Percentiles rank a stretch among this genome's conserved stretches.
These are phyloP conservation scores for Lepas anatifera DNA, from an alignment of 2,888 invertebrate genomes.

Conservation along the genomic window DNA sequence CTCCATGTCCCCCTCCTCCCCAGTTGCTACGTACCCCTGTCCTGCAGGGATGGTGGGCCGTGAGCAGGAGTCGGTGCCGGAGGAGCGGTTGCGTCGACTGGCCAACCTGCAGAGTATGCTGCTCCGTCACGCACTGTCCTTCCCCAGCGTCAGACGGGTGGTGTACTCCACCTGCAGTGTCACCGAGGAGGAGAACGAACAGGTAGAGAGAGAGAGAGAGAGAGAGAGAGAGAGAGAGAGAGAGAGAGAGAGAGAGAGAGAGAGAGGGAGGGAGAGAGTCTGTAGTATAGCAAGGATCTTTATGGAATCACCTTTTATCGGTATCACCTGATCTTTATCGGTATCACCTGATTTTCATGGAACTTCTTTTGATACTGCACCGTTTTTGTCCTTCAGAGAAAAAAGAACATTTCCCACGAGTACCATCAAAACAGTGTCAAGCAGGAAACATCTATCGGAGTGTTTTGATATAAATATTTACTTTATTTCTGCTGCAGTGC, in stretches of 20 bases:
- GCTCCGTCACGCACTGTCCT: slow-evolving; percentile 72
- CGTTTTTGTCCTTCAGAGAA: not conserved
- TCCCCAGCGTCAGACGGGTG: slow-evolving; percentile 69
- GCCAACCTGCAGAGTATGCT: slow-evolving; percentile 62
- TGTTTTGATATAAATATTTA: too few relatives aligned
- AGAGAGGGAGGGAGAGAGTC: too few relatives aligned
- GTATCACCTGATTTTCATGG: too few relatives aligned
- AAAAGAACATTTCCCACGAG: not conserved
- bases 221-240: slow-evolving; percentile 39
- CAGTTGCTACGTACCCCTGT: too few relatives aligned
- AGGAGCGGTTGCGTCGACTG: slow-evolving; percentile 28
- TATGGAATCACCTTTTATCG: too few relatives aligned
- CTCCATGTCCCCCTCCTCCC: too few relatives aligned
- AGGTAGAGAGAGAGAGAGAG: slow-evolving; percentile 43
- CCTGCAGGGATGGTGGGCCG: slow-evolving; percentile 13
- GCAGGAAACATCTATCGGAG: too few relatives aligned
- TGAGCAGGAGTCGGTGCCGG: slow-evolving; percentile 15
- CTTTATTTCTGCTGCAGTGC: too few relatives aligned
- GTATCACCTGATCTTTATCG: too few relatives aligned
- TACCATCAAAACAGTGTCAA: too few relatives aligned
- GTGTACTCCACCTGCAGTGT: slow-evolving; percentile 96
- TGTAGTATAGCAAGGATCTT: slow-evolving; percentile 59
- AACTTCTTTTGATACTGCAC: slow-evolving; percentile 28
- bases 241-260: slow-evolving; percentile 23
- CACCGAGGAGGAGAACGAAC: slow-evolving; percentile 81